Conservation (phyloP, 2,888 invertebrate genomes). For the Luperina testacea region DNA sequence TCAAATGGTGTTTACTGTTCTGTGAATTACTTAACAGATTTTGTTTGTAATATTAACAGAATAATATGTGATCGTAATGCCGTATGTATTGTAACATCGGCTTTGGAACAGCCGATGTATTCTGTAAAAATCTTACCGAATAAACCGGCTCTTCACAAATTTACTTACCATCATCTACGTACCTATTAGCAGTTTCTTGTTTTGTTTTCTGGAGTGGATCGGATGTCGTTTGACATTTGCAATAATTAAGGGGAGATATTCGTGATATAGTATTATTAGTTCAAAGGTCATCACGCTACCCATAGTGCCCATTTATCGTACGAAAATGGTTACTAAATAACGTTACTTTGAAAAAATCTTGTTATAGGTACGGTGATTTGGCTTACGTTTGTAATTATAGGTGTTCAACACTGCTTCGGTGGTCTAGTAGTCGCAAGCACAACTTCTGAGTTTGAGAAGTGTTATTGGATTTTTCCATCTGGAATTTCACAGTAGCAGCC, state of each 20-base stretch:
- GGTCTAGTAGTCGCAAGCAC: not conserved
- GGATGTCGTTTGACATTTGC: constrained; percentile 5
- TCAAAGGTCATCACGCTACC: too few relatives aligned
- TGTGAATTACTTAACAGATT: not conserved
- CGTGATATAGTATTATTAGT: not conserved
- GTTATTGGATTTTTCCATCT: not conserved
- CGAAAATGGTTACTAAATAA: not conserved
- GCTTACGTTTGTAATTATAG: constrained; percentile 1
- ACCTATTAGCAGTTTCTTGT: not conserved
- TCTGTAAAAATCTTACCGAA: not conserved
- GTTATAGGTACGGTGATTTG: not conserved
- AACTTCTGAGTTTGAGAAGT: not conserved
- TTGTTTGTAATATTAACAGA: not conserved
- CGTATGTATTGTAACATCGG: not conserved
- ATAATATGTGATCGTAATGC: not conserved
- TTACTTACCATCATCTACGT: too few relatives aligned
- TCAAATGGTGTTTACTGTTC: not conserved
- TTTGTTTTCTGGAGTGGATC: not conserved
- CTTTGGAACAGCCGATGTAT: not conserved
- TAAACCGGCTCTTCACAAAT: not conserved
- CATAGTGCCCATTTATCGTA: not conserved
- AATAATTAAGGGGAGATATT: not conserved
- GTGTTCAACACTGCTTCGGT: not conserved
- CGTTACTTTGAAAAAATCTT: not conserved
- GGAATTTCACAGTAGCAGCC: not conserved